Conservation (phyloP, 2,797 vertebrate species). For the Urosaurus nigricauda region DNA sequence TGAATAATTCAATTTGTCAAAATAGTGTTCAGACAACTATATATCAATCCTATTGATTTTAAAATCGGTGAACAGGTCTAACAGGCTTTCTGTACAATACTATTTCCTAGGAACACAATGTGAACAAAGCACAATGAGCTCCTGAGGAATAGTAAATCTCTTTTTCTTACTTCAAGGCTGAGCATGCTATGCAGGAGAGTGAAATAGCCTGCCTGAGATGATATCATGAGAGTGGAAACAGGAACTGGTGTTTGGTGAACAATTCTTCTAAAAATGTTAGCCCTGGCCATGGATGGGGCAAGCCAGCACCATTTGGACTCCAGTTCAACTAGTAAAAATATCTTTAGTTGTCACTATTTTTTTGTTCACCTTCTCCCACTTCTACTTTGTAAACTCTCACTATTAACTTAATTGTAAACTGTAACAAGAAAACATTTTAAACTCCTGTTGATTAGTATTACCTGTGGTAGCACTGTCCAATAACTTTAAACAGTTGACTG, state of each 20-base stretch:
- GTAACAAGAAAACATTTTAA: not conserved
- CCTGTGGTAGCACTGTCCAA: constrained; percentile 81
- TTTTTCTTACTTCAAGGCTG: not conserved
- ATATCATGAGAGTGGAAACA: not conserved
- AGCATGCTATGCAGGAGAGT: not conserved
- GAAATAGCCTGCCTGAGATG: not conserved
- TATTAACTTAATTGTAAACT: not conserved
- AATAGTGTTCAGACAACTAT: constrained; percentile 51
- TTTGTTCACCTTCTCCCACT: constrained; percentile 2
- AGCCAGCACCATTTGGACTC: not conserved
- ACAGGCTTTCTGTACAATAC: constrained; percentile 60
- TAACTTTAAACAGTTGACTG: constrained; percentile 71
- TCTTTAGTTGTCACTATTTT: not conserved
- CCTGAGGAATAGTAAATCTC: not conserved
- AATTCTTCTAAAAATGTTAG: not conserved
- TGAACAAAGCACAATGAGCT: not conserved
- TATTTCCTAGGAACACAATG: constrained; percentile 62
- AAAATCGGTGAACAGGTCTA: constrained; percentile 47
- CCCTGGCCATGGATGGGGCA: not conserved
- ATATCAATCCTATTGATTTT: constrained; percentile 49
- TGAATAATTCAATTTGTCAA: not conserved
- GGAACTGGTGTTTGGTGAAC: not conserved
- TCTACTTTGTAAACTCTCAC: not conserved
- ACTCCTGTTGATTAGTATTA: constrained; percentile 49
- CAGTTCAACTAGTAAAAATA: not conserved